Percentiles rank a stretch among this genome's conserved stretches.
phyloP scores from a whole-genome alignment of 2,888 invertebrate genomes.

The Protonemura montana region DNA sequence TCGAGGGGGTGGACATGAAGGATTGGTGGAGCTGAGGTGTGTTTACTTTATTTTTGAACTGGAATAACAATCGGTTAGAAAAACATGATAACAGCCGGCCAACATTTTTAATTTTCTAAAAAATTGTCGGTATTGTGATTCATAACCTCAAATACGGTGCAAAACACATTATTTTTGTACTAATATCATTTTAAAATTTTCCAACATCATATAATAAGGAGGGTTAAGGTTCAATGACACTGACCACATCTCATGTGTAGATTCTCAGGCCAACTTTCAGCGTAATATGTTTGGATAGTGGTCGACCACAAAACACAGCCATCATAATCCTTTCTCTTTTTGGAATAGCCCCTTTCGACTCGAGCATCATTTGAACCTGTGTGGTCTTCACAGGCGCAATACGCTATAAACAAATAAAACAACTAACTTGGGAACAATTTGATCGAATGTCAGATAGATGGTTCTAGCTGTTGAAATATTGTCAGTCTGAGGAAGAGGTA shows the following conservation, averaged over 20 bases:
- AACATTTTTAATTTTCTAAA: not conserved
- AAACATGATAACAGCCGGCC: not conserved
- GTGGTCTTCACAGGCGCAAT: not conserved
- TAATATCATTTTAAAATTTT: too few relatives aligned
- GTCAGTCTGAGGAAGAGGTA: not conserved
- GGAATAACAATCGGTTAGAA: too few relatives aligned
- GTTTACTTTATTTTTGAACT: too few relatives aligned
- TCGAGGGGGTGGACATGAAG: too few relatives aligned
- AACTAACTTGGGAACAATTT: not conserved
- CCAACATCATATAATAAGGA: too few relatives aligned
- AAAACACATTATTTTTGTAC: too few relatives aligned
- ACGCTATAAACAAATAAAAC: not conserved
- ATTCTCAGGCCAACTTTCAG: not conserved
- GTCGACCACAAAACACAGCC: not conserved
- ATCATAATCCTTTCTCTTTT: conserved; percentile 1
- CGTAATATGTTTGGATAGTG: not conserved
- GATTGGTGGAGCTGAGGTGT: too few relatives aligned
- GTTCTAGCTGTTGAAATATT: not conserved
- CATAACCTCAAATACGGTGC: too few relatives aligned
- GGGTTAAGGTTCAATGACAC: not conserved
- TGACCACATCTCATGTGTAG: too few relatives aligned
- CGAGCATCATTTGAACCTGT: not conserved
- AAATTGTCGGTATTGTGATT: not conserved
- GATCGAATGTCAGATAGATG: conserved; percentile 1
- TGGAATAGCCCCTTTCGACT: not conserved